phyloP scores from a whole-genome alignment of 1,140 invertebrate species.

The Calephelis virginiensis region DNA sequence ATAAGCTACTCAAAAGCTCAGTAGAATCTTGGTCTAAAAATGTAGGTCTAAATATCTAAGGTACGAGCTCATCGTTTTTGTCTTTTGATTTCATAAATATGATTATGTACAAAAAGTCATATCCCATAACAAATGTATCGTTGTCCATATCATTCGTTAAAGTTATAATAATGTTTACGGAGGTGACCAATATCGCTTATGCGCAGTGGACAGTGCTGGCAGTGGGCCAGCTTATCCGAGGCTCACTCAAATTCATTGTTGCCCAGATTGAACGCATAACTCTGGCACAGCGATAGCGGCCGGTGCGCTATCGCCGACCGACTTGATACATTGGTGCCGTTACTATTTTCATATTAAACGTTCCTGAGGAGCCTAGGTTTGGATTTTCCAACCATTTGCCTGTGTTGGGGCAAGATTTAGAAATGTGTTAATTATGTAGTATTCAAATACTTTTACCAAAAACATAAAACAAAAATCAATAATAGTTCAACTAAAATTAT shows the following conservation, averaged over 20 bases:
- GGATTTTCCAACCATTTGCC: background rate
- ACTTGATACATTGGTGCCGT: constrained; percentile 2
- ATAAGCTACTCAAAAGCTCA: no score
- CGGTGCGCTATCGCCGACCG: constrained; percentile 4
- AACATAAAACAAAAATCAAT: no score
- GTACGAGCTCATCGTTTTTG: no score
- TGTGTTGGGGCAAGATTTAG: background rate
- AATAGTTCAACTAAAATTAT: no score
- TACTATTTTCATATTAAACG: constrained; percentile 10
- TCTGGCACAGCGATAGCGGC: constrained; percentile 1
- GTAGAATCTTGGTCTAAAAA: no score
- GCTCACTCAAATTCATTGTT: constrained; percentile 10
- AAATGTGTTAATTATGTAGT: no score
- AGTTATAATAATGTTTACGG: background rate
- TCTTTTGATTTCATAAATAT: no score
- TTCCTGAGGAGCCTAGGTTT: background rate
- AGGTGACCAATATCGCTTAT: constrained; percentile 10
- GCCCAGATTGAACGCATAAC: constrained; percentile 11
- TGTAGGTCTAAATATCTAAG: no score
- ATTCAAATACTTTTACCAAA: no score
- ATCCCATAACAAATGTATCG: no score
- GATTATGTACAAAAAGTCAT: no score
- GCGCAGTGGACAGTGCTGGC: constrained; percentile 10
- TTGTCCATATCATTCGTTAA: no score
- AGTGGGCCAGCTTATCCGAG: constrained; percentile 9